Evolutionary conservation across 2,113 vertebrate species (phyloP).

Genomic region (Pelodiscus sinensis): DNA sequence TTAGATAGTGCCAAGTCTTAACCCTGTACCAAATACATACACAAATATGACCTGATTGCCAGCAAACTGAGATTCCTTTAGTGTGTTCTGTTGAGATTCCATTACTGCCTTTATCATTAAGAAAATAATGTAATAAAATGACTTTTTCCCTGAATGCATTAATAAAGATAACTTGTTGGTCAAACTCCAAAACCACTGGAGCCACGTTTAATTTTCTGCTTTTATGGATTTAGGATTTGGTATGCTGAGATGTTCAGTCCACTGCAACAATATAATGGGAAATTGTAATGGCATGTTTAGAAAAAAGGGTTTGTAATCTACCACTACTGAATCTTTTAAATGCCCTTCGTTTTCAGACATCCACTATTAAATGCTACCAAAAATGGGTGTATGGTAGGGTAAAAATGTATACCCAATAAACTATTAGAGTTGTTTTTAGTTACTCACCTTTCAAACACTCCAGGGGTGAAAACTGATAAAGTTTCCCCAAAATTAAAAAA

Average conservation of each 20-base stretch:
- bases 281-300: constrained; percentile 53
- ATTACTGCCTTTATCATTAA: constrained; percentile 82
- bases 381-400: constrained; percentile 29
- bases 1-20: constrained; percentile 71
- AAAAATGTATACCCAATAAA: neutral
- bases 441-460: neutral
- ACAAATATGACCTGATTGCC: constrained; percentile 70
- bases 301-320: constrained; percentile 47
- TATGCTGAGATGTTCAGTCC: constrained; percentile 67
- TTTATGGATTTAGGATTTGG: constrained; percentile 76
- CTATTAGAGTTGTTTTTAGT: neutral
- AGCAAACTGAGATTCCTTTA: constrained; percentile 73
- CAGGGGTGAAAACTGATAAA: neutral
- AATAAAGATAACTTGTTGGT: constrained; percentile 83
- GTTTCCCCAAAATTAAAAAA: neutral
- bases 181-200: constrained; percentile 84
- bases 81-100: constrained; percentile 68
- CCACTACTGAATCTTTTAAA: constrained; percentile 59
- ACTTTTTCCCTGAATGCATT: constrained; percentile 78
- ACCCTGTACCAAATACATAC: constrained; percentile 61
- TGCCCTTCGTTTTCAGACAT: constrained; percentile 19
- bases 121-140: constrained; percentile 81
- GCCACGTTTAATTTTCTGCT: constrained; percentile 79
- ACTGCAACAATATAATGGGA: constrained; percentile 66
- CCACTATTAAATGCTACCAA: constrained; percentile 51